phyloP scores from a whole-genome alignment of 2,888 invertebrate species.

The Mycalesis mineus region DNA sequence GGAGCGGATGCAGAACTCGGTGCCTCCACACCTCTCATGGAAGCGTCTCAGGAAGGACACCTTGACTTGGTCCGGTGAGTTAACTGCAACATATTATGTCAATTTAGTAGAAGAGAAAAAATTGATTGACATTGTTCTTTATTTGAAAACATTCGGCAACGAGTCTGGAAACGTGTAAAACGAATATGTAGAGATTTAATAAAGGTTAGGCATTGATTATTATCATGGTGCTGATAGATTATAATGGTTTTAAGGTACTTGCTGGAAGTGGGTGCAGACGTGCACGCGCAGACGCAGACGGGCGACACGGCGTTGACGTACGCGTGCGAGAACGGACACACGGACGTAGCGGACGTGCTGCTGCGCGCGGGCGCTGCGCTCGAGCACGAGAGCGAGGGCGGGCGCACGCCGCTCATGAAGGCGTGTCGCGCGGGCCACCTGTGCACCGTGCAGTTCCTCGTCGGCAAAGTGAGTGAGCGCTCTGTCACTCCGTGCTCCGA shows the following conservation, averaged over 20 bases:
- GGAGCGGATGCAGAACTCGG: conserved; percentile 97
- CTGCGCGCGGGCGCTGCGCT: conserved; percentile 93
- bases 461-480: conserved; percentile 82
- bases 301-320: conserved; percentile 97
- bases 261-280: conserved; percentile 90
- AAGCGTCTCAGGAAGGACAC: conserved; percentile 98
- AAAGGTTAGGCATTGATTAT: no score
- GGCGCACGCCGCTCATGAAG: conserved; percentile 98
- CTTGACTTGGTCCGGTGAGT: conserved; percentile 88
- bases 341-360: conserved; percentile 95
- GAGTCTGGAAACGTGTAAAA: no score
- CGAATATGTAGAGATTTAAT: no score
- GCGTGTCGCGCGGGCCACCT: conserved; percentile 97
- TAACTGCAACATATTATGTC: neutral
- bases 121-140: no score
- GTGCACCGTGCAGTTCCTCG: conserved; percentile 96
- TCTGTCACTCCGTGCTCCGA: no score
- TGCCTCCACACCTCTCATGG: conserved; percentile 98
- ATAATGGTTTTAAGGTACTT: conserved; percentile 76
- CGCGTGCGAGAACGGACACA: conserved; percentile 99
- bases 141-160: no score
- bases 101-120: no score
- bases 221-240: no score
- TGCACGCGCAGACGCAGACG: conserved; percentile 95
- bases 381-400: conserved; percentile 98